These are phyloP conservation scores for Anarrhichthys ocellatus DNA, from an alignment of 2,113 vertebrate species.

Conservation along the genomic window DNA sequence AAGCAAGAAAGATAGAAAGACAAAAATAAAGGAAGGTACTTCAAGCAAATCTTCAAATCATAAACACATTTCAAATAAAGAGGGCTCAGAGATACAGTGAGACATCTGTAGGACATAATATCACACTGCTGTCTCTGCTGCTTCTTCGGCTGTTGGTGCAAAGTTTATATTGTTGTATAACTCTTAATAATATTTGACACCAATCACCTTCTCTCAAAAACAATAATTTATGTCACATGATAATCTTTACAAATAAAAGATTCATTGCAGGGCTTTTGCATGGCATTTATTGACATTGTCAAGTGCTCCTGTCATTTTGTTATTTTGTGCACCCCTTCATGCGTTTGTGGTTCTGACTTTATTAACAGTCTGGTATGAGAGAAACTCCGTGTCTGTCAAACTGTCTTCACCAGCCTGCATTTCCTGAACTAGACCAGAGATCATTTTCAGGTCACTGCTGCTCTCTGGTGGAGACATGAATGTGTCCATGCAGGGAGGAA, in stretches of 20 bases:
- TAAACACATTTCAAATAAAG: background rate
- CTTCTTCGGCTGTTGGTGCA: background rate
- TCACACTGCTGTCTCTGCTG: background rate
- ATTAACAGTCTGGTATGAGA: background rate
- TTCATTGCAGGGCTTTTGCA: background rate
- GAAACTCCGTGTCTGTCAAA: background rate
- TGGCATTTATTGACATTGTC: slow-evolving; percentile 8
- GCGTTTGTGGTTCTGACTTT: background rate
- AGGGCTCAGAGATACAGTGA: background rate
- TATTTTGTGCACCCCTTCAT: background rate
- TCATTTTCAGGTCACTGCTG: slow-evolving; percentile 35
- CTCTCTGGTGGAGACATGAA: slow-evolving; percentile 51
- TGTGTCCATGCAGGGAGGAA: background rate
- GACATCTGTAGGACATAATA: background rate
- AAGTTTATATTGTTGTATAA: background rate
- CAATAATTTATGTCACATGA: background rate
- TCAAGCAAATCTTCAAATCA: background rate
- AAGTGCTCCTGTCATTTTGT: background rate
- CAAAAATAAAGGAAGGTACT: background rate
- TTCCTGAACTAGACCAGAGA: background rate
- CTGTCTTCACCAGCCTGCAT: background rate
- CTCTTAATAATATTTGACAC: background rate
- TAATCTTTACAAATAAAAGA: background rate
- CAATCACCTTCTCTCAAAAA: background rate
- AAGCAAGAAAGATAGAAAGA: background rate